Evolutionary conservation across 1,140 invertebrate species (phyloP), one percentile per base, ranked within the genome.

Genomic region (Listronotus oregonensis): DNA sequence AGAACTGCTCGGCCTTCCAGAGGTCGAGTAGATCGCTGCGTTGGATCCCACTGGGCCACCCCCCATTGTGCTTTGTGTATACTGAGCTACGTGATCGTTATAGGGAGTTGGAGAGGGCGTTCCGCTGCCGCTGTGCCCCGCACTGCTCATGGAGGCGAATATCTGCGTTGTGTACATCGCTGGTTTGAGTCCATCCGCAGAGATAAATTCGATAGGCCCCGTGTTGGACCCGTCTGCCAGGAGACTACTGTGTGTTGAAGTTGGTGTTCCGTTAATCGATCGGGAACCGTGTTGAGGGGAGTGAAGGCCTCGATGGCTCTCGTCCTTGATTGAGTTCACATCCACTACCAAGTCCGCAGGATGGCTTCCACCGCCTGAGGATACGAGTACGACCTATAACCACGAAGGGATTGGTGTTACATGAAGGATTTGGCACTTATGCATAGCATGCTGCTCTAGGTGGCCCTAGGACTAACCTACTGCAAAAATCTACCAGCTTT

Each of bases 21-120:
- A 66, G 27, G 72, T 61, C 62, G 72, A 51, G 66, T 72, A 71
- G 60, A 67, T 68, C 27, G 68, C 59, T 2, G 74, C 58, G 32
- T 74, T 71, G 11, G 73, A 51, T 64, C 63, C 47, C 70, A 40
- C 49, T 21, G 74, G 64, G 42, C 63, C 62, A 39, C 57, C 61
- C 9, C 60, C 69, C 57, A 71, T 79, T 67, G 79, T 82, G 77
- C 79, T 84, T 77, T 79, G 83, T 67, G 80, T 81, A 72, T 85
- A 85, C 74, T 85, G 83, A 54, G 80, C 67, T 11, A 69, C 73
- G 64, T 82, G 78, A 50, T 79, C 79, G 27, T 70, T 80, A 66
- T 85, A 85, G n/a, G 85, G 84, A 57, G 83, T 85, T 12, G 86
- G 84, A 34, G 81, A 82, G 14, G 81, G 81, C 11, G 80, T 79